Conservation (phyloP, 2,888 invertebrate species). For the Minunthozetes semirufus region DNA sequence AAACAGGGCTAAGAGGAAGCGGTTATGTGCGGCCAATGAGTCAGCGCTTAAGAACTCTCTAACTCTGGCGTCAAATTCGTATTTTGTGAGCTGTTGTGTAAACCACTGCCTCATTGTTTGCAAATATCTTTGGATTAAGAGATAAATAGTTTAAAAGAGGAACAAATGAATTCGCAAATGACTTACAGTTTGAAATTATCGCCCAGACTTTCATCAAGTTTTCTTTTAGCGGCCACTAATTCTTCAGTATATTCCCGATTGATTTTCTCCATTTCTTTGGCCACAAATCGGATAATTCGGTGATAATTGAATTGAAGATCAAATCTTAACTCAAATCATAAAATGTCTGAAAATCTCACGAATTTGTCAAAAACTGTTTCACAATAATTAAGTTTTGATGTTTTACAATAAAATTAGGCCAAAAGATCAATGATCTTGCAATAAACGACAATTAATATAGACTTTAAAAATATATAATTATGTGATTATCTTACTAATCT, state of each 20-base stretch:
- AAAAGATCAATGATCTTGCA: no score
- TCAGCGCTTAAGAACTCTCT: slow-evolving; percentile 64
- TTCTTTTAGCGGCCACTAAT: slow-evolving; percentile 25
- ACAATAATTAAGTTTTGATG: no score
- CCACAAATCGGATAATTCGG: not conserved
- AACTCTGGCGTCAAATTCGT: slow-evolving; percentile 74
- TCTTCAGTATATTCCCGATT: not conserved
- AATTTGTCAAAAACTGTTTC: no score
- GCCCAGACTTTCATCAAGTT: slow-evolving; percentile 29
- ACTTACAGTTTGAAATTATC: slow-evolving; percentile 35
- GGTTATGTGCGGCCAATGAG: slow-evolving; percentile 62
- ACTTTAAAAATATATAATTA: no score
- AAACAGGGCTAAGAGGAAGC: slow-evolving; percentile 69
- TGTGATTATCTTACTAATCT: no score
- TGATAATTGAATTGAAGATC: no score
- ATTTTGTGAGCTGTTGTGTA: slow-evolving; percentile 61
- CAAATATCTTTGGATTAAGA: slow-evolving; percentile 44
- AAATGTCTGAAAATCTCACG: no score
- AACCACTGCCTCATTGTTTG: slow-evolving; percentile 49
- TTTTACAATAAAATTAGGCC: no score
- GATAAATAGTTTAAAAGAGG: not conserved
- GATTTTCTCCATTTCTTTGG: no score
- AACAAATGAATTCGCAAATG: not conserved
- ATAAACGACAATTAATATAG: no score
- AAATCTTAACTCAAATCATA: no score